These are phyloP conservation scores for Acronicta psi DNA, from an alignment of 2,888 invertebrate genomes.

Conservation along the genomic window DNA sequence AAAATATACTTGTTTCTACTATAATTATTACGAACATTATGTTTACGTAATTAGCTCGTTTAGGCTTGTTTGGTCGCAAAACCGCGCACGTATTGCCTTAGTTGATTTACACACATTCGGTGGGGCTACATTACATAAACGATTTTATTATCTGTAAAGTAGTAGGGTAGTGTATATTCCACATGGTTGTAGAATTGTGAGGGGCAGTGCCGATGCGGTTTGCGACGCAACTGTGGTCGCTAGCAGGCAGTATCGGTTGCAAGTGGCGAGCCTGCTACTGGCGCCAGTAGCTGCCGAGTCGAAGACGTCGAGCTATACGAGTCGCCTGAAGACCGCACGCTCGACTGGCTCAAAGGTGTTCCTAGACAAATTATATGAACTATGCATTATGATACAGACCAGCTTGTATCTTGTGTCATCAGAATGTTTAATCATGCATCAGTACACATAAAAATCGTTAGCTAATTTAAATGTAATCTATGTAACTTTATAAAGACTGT, in stretches of 20 bases:
- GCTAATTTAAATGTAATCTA: too few species aligned
- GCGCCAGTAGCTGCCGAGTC: constrained; percentile 91
- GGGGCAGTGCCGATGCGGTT: constrained; percentile 34
- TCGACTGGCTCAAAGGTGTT: constrained; percentile 91
- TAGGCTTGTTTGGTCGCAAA: constrained; percentile 9
- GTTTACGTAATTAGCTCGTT: constrained; percentile 12
- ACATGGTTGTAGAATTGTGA: constrained; percentile 26
- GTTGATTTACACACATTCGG: constrained; percentile 3
- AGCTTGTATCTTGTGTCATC: too few species aligned
- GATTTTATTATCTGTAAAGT: neutral
- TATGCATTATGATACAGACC: too few species aligned
- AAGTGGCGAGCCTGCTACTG: constrained; percentile 56
- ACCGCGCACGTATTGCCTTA: constrained; percentile 8
- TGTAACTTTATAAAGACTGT: too few species aligned
- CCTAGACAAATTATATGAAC: constrained; percentile 75
- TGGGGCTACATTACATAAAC: neutral
- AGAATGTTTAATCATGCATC: too few species aligned
- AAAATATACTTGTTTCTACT: constrained; percentile 5
- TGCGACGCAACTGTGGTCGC: constrained; percentile 59
- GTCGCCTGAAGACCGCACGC: constrained; percentile 93
- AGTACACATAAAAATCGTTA: too few species aligned
- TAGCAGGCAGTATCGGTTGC: constrained; percentile 67
- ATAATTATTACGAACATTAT: constrained; percentile 17
- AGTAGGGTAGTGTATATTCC: constrained; percentile 20
- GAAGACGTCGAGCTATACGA: constrained; percentile 95